Evolutionary conservation across 1,140 invertebrate genomes (phyloP).

Genomic region (Hestina assimilis): DNA sequence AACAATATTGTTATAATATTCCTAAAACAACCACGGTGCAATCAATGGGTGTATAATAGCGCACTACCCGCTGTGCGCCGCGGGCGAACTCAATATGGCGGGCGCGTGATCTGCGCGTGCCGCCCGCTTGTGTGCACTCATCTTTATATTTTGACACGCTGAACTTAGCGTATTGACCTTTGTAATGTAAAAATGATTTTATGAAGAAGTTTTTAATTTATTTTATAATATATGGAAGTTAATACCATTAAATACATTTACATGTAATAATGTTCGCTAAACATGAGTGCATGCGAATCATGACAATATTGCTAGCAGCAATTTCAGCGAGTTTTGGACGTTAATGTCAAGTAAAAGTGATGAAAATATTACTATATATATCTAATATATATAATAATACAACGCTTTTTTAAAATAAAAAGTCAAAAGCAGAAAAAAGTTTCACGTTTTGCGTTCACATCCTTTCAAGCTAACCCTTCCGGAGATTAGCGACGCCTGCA

Average conservation of each 20-base stretch:
- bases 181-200: neutral
- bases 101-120: slow-evolving; percentile 42
- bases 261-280: no score
- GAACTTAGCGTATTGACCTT: slow-evolving; percentile 14
- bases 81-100: slow-evolving; percentile 42
- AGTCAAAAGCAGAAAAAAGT: neutral
- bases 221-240: no score
- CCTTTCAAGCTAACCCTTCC: slow-evolving; percentile 21
- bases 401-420: no score
- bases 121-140: slow-evolving; percentile 35
- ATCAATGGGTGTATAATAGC: slow-evolving; percentile 38
- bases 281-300: no score
- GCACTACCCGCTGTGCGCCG: slow-evolving; percentile 41
- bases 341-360: no score
- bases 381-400: no score
- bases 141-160: slow-evolving; percentile 38
- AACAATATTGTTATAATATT: slow-evolving; percentile 27
- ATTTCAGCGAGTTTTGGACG: no score
- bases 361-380: no score
- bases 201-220: no score
- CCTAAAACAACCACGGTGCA: slow-evolving; percentile 11
- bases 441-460: neutral
- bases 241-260: no score
- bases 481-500: slow-evolving; percentile 64
- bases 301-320: no score